Conservation (phyloP, 23 tunicate genomes). For the Ascidia mentula region DNA sequence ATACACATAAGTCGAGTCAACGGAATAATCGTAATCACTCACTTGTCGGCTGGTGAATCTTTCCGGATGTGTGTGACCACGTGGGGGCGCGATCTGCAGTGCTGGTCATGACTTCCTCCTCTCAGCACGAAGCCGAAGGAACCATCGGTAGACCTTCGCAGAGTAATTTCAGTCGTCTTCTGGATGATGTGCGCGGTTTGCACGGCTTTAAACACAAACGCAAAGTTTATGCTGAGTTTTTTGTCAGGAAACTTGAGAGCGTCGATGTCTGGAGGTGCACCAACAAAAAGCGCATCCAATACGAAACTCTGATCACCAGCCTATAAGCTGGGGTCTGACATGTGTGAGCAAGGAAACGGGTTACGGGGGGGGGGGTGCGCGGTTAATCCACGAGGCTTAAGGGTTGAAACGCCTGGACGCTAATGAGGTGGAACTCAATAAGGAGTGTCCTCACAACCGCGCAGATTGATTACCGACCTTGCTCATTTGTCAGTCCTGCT, state of each 20-base stretch:
- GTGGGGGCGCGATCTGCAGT: conserved; percentile 60
- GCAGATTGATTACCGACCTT: no score
- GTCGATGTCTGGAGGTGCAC: no score
- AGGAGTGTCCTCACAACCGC: no score
- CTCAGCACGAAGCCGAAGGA: conserved; percentile 88
- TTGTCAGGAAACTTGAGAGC: neutral
- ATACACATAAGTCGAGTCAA: neutral
- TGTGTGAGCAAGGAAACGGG: no score
- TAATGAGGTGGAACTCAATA: neutral
- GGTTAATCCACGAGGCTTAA: neutral
- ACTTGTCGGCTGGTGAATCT: conserved; percentile 79
- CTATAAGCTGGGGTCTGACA: no score
- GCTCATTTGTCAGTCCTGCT: no score
- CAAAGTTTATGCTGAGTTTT: no score
- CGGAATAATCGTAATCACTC: neutral
- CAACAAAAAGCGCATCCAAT: no score
- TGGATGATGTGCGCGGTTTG: conserved; percentile 67
- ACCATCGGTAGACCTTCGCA: conserved; percentile 22
- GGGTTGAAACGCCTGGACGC: neutral
- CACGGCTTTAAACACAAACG: conserved; percentile 40
- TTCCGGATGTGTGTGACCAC: conserved; percentile 84
- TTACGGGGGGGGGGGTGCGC: no score
- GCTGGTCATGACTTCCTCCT: conserved; percentile 77
- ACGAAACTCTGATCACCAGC: no score
- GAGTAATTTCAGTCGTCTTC: conserved; percentile 63